A percentile compares a stretch with the other conserved stretches of the same genome.
These are phyloP conservation scores for Tetheella fluctuosa DNA, from an alignment of 2,888 invertebrate species.

Conservation along the genomic window DNA sequence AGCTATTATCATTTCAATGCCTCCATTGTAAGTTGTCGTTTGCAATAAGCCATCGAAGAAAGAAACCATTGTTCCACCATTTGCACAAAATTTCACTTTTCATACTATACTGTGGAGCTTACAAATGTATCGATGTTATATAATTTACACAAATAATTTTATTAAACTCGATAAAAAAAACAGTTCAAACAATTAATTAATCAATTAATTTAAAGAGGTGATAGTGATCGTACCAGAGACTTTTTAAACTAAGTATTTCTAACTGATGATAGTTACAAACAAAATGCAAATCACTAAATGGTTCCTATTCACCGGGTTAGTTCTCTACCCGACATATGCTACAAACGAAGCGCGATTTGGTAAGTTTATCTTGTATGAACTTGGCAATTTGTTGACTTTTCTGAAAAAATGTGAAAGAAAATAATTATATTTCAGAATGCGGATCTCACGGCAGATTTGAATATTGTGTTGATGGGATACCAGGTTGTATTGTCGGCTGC, in stretches of 20 bases:
- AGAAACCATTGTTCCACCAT: conserved; percentile 43
- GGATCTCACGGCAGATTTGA: conserved; percentile 74
- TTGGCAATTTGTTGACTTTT: conserved; percentile 18
- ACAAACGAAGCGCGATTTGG: conserved; percentile 27
- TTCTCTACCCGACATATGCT: background rate
- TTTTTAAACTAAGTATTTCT: background rate
- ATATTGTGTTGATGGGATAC: conserved; percentile 71
- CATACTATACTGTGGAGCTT: conserved; percentile 9
- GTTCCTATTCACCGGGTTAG: background rate
- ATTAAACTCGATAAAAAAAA: background rate
- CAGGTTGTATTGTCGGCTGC: conserved; percentile 76
- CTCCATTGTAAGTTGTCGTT: conserved; percentile 45
- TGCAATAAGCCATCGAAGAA: conserved; percentile 37
- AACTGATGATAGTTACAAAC: background rate
- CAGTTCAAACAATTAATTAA: too few species aligned
- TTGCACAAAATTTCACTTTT: conserved; percentile 15
- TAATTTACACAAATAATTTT: background rate
- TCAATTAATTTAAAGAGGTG: too few species aligned
- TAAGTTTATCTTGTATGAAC: conserved; percentile 18
- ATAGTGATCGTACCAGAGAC: too few species aligned
- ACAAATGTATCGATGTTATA: conserved; percentile 1
- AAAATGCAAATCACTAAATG: background rate
- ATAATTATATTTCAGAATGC: conserved; percentile 57
- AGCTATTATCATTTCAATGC: conserved; percentile 59
- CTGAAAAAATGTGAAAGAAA: conserved; percentile 17